Evolutionary conservation across 2,888 invertebrate species (phyloP), one percentile per base, ranked within the genome.

Genomic region (Nemoura dubitans): DNA sequence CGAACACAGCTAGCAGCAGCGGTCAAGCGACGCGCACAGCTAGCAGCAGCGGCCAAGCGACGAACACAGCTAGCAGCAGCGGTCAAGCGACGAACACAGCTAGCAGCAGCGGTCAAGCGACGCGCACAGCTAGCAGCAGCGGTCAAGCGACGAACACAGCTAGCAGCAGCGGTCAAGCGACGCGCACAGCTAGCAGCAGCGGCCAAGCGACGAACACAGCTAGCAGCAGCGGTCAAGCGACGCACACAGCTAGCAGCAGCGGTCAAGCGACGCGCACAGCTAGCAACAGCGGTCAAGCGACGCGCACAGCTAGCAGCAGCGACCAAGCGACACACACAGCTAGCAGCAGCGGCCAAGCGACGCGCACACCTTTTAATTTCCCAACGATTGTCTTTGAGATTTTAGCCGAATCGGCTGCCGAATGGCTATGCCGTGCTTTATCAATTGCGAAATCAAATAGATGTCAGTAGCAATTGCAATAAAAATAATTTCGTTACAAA

Each of bases 401-500:
- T 59, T 59, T 14, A 21, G 14, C 2, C n/a, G n/a, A n/a, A n/a
- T n/a, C 36, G 36, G 10, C 36, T 36, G 59, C 59, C 1, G 14
- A 59, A 59, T 36, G 2, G 21, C 59, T 59, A 2, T 1, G 59
- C 59, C 59, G 59, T 59, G 59, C 21, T 59, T 59, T 59, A 59
- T 59, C 59, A 59, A 59, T 59, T 59, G 14, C 59, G 59, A 21
- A 59, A 59, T 21, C 6, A 59, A 59, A 59, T 59, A 7, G 59
- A 59, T 59, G 59, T 21, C 21, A 1, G 21, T 21, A 16, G 59
- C 59, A 59, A 59, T 7, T 59, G 59, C 59, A 59, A 59, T 59
- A 59, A 59, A 59, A 59, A 59, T 59, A 59, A 59, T 59, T 59
- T 59, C 59, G 59, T 59, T 59, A 59, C 16, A 59, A 59, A 59